A percentile compares a stretch with the other conserved stretches of the same genome.
These are phyloP conservation scores for Perithous albicinctus DNA, from an alignment of 2,888 invertebrate genomes.

Conservation along the genomic window DNA sequence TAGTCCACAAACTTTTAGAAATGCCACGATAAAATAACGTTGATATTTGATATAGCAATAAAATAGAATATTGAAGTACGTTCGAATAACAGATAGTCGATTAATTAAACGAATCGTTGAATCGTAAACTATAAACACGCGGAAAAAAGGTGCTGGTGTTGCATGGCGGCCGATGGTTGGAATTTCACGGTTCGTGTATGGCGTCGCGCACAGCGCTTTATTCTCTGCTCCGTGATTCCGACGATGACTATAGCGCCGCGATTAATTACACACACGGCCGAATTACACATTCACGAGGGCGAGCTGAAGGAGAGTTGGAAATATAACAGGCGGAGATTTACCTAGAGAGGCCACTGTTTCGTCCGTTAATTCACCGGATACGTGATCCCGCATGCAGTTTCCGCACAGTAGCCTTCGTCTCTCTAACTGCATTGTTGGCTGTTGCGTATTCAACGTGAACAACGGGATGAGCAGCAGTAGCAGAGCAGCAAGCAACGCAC, in stretches of 20 bases:
- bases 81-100: neutral
- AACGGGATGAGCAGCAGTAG: neutral
- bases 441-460: conserved; percentile 6
- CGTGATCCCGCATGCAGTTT: conserved; percentile 17
- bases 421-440: neutral
- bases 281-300: conserved; percentile 6
- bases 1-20: neutral
- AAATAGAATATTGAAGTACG: too few relatives aligned
- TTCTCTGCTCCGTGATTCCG: neutral
- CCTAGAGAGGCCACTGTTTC: neutral
- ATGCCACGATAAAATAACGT: neutral
- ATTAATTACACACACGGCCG: conserved; percentile 13
- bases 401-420: neutral
- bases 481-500: neutral
- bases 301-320: neutral
- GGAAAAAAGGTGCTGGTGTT: neutral
- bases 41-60: neutral
- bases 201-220: neutral
- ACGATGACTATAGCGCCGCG: neutral
- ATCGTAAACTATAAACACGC: too few relatives aligned
- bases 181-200: neutral
- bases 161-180: neutral
- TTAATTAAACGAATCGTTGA: neutral
- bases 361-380: conserved; percentile 7
- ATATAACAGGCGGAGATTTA: conserved; percentile 1